Evolutionary conservation across 2,113 vertebrate genomes (phyloP).

Genomic region (Actinemys pallida): DNA sequence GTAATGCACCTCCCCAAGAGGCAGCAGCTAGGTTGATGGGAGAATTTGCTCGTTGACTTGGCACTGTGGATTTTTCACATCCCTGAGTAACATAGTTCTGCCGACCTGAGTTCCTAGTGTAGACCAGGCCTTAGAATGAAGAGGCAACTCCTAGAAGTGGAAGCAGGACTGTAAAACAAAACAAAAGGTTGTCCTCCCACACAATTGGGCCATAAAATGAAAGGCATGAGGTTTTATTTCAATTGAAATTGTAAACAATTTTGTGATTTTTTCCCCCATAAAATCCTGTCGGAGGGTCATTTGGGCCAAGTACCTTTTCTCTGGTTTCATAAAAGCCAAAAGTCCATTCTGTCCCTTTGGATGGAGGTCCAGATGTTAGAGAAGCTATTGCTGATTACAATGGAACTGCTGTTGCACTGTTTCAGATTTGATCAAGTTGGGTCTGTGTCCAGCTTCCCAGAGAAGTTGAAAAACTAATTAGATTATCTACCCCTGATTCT

Average conservation of each 20-base stretch:
- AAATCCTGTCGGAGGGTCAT: neutral
- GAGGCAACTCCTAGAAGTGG: neutral
- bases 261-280: neutral
- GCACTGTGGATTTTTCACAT: neutral
- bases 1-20: neutral
- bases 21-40: neutral
- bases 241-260: neutral
- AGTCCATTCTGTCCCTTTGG: neutral
- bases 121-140: neutral
- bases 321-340: neutral
- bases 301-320: neutral
- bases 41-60: neutral
- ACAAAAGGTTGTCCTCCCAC: neutral
- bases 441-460: neutral
- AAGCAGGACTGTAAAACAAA: neutral
- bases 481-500: neutral
- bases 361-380: rapidly evolving
- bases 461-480: neutral
- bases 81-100: neutral
- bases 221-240: neutral
- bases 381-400: neutral
- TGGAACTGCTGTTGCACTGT: rapidly evolving
- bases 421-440: neutral
- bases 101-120: neutral
- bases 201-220: neutral